These are phyloP conservation scores for Drosophila subsilvestris DNA, from an alignment of 2,888 invertebrate genomes.

Conservation along the genomic window DNA sequence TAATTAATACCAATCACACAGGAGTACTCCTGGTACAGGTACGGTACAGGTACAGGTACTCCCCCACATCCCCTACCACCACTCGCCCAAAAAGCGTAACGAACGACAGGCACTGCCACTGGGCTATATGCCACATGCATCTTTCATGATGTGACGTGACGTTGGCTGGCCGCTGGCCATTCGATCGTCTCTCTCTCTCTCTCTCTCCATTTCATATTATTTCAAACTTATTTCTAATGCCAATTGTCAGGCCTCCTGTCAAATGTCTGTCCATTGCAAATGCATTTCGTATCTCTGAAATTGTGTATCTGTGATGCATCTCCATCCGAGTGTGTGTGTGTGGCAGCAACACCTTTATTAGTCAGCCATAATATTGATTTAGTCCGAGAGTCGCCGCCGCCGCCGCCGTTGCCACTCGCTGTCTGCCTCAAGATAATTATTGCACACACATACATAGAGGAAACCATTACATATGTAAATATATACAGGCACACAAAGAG, in stretches of 20 bases:
- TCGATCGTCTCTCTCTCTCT: not conserved
- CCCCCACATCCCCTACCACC: too few relatives aligned
- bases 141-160: slow-evolving; percentile 7
- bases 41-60: slow-evolving; percentile 10
- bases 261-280: slow-evolving; percentile 30
- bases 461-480: slow-evolving; percentile 47
- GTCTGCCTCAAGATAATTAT: slow-evolving; percentile 51
- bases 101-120: not conserved
- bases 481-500: slow-evolving; percentile 1
- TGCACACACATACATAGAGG: slow-evolving; percentile 16
- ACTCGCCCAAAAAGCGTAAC: not conserved
- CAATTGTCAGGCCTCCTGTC: slow-evolving; percentile 36
- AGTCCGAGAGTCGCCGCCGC: slow-evolving; percentile 51
- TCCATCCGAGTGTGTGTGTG: slow-evolving; percentile 23
- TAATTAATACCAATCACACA: slow-evolving; percentile 59
- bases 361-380: slow-evolving; percentile 74
- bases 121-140: slow-evolving; percentile 7
- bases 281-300: slow-evolving; percentile 23
- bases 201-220: slow-evolving; percentile 31
- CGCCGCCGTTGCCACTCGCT: slow-evolving; percentile 14
- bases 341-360: slow-evolving; percentile 60
- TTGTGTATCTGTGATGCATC: slow-evolving; percentile 10
- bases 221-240: slow-evolving; percentile 45
- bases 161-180: not conserved
- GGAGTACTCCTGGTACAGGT: slow-evolving; percentile 40